Base-by-base conservation (phyloP, 2,113 vertebrate genomes). In the Monopterus albus region DNA sequence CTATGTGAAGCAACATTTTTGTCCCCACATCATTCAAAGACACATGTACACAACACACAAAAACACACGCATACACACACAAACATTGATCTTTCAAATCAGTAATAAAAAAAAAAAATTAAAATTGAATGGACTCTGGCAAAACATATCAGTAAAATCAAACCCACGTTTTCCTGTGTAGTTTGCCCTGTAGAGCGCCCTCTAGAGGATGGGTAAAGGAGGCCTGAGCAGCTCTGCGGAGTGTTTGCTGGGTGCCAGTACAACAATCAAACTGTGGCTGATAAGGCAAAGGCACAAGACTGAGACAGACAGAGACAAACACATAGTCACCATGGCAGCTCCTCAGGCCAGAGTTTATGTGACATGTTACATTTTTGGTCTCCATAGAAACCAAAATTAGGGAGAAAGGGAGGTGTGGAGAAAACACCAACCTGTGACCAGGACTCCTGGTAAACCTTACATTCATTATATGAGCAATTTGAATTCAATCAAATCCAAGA, bases 141-240 rank as follows among this genome's bases (percentile, higher is more conserved):
- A 79, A 82, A 89, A 84, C 71, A 65, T 89, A 88, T 87, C 75
- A 84, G 71, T 84, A 85, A 91, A 91, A 85, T 82, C 86, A 89
- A 78, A 84, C 75, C 58, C 74, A 87, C 63, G 50, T 81, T 81
- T 83, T 67, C 83, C 79, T 82, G 79, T 82, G 72, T 72, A 64
- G 65, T 75, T 77, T 83, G 71, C 69, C 72, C 75, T 78, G 50
- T 45, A 52, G 36, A 69, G 83, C 77, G 28, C 82, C 88, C 83
- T 78, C 79, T 79, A 72, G 66, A 75, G 81, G 86, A 73, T 50
- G 33, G 73, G 13, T 15, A 74, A 69, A 82, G 69, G 58, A 76
- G 61, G 71, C 63, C 63, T 38, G 64, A 87, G 75, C 55, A 76
- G 60, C 61, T 79, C 72, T 84, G 75, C 79, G 84, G 88, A 89